A percentile compares a stretch with the other conserved stretches of the same genome.
These are phyloP conservation scores for Drosophila lacteicornis DNA, from an alignment of 1,140 invertebrate genomes.

Conservation along the genomic window DNA sequence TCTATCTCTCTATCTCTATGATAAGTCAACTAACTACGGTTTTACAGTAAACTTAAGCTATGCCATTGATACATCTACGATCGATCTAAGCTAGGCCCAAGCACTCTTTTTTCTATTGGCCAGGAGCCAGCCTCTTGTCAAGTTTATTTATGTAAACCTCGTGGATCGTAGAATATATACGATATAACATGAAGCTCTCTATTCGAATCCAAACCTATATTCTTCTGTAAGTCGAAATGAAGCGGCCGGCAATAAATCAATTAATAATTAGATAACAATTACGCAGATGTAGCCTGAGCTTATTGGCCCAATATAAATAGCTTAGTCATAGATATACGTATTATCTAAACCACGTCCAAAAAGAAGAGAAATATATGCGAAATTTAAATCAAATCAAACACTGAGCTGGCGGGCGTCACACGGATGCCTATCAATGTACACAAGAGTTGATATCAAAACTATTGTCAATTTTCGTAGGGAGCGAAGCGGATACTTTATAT, in stretches of 20 bases:
- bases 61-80: constrained; percentile 62
- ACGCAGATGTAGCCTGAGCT: constrained; percentile 49
- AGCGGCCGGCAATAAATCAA: constrained; percentile 35
- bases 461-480: constrained; percentile 66
- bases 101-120: constrained; percentile 28
- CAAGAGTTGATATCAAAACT: constrained; percentile 72
- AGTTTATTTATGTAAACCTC: constrained; percentile 12
- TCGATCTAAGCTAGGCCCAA: constrained; percentile 41
- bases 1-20: constrained; percentile 56
- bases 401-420: constrained; percentile 43
- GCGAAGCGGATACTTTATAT: constrained; percentile 26
- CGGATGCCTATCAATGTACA: constrained; percentile 37
- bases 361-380: not conserved
- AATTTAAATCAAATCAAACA: constrained; percentile 35
- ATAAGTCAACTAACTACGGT: constrained; percentile 63
- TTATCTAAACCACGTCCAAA: constrained; percentile 57
- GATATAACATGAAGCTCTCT: constrained; percentile 35
- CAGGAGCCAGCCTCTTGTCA: not conserved
- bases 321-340: constrained; percentile 32
- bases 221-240: not conserved
- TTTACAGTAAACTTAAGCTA: constrained; percentile 65
- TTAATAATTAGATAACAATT: constrained; percentile 24
- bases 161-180: constrained; percentile 13
- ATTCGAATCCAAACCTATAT: constrained; percentile 7
- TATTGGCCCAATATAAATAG: constrained; percentile 36